Evolutionary conservation across 2,113 vertebrate species (phyloP).

Genomic region (Cyprinodon variegatus): DNA sequence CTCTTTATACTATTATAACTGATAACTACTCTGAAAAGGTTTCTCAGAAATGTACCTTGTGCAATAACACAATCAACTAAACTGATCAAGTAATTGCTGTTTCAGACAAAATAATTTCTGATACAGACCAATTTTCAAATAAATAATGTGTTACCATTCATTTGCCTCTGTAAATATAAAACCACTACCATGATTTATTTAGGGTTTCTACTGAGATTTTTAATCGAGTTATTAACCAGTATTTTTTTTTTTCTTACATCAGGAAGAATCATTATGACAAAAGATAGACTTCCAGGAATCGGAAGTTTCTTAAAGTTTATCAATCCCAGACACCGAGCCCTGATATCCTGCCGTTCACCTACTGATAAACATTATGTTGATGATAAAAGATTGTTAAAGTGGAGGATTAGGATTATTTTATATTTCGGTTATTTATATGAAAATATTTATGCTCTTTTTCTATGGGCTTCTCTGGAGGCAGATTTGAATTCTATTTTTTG

Average conservation of each 20-base stretch:
- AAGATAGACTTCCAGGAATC: neutral
- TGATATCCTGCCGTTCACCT: neutral
- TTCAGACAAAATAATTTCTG: neutral
- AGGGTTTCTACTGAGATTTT: neutral
- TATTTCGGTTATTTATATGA: too few species aligned
- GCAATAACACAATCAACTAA: neutral
- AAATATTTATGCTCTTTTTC: too few species aligned
- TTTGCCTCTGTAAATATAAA: neutral
- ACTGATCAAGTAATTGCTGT: neutral
- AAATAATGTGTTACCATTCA: neutral
- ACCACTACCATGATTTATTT: neutral
- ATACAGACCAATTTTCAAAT: neutral
- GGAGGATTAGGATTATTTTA: too few species aligned
- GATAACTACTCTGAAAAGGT: neutral
- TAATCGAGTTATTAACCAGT: neutral
- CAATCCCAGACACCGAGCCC: neutral
- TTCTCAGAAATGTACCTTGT: neutral
- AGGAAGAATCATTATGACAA: neutral
- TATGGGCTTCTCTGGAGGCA: too few species aligned
- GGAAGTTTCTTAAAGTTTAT: neutral
- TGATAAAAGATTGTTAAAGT: too few species aligned
- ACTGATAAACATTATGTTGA: too few species aligned
- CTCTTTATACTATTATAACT: neutral
- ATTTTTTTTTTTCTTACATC: neutral
- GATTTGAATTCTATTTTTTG: too few species aligned